Conservation (phyloP, 2,797 vertebrate species). For the Peromyscus eremicus region DNA sequence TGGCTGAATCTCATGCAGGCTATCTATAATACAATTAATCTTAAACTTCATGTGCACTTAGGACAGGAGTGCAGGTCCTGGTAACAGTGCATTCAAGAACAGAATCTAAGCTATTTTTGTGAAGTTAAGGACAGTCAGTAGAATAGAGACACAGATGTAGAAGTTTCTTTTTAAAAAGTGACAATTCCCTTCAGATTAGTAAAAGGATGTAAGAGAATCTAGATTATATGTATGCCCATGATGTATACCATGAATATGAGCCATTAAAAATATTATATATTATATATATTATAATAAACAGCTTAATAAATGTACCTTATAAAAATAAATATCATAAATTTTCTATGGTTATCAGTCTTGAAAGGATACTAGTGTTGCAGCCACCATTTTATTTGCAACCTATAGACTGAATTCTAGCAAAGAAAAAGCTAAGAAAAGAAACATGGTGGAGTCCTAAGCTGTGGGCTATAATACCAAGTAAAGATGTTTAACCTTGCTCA, state of each 20-base stretch:
- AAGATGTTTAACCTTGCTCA: background rate
- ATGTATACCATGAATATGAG: background rate
- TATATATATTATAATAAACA: background rate
- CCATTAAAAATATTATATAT: background rate
- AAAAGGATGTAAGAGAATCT: background rate
- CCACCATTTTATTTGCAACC: background rate
- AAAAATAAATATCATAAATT: background rate
- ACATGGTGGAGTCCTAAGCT: accelerated
- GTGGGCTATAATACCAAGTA: background rate
- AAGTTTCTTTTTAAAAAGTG: background rate
- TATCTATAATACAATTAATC: too few relatives aligned
- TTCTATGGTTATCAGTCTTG: background rate
- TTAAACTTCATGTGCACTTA: background rate
- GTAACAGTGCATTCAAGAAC: background rate
- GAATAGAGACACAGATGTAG: background rate
- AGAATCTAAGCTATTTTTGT: background rate
- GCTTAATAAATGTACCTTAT: constrained; percentile 7
- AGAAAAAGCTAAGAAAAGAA: background rate
- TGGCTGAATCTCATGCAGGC: background rate
- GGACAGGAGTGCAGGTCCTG: background rate
- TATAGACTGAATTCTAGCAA: background rate
- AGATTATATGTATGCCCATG: background rate
- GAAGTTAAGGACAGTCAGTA: background rate
- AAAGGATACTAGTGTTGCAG: background rate
- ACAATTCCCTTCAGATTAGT: background rate